Conservation (phyloP, 2,797 vertebrate species). For the Enoplosus armatus region DNA sequence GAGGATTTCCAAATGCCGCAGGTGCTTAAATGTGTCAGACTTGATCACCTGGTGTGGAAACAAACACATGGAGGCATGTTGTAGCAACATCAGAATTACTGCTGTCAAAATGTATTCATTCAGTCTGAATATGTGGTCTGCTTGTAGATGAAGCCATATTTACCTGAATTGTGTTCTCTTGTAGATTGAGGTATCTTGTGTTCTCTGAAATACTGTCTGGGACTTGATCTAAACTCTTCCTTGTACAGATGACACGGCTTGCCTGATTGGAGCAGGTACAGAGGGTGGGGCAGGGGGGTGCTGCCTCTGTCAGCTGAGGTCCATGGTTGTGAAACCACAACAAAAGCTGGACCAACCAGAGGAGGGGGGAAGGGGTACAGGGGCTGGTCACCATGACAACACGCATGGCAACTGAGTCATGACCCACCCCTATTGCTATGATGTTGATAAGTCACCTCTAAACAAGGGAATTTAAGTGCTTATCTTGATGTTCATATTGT, state of each 20-base stretch:
- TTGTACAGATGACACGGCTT: conserved; percentile 95
- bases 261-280: conserved; percentile 98
- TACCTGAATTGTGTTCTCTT: conserved; percentile 96
- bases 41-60: conserved; percentile 88
- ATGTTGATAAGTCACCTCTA: conserved; percentile 79
- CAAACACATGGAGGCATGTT: conserved; percentile 55
- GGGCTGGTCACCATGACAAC: conserved; percentile 90
- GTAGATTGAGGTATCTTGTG: conserved; percentile 98
- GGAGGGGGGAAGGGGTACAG: conserved; percentile 88
- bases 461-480: conserved; percentile 70
- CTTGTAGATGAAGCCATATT: conserved; percentile 43
- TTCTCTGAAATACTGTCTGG: conserved; percentile 95
- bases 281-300: conserved; percentile 89
- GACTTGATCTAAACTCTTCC: conserved; percentile 91
- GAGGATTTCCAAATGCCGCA: conserved; percentile 96
- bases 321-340: conserved; percentile 91
- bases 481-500: conserved; percentile 73
- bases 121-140: not conserved
- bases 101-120: conserved; percentile 21
- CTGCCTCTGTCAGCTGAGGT: conserved; percentile 87
- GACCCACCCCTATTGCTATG: conserved; percentile 86
- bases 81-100: conserved; percentile 48
- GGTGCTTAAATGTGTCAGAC: conserved; percentile 97
- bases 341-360: conserved; percentile 89
- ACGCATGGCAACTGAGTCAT: conserved; percentile 92